Evolutionary conservation across 2,888 invertebrate genomes (phyloP), one percentile per base, ranked within the genome.

Genomic region (Sminthurinus aureus): DNA sequence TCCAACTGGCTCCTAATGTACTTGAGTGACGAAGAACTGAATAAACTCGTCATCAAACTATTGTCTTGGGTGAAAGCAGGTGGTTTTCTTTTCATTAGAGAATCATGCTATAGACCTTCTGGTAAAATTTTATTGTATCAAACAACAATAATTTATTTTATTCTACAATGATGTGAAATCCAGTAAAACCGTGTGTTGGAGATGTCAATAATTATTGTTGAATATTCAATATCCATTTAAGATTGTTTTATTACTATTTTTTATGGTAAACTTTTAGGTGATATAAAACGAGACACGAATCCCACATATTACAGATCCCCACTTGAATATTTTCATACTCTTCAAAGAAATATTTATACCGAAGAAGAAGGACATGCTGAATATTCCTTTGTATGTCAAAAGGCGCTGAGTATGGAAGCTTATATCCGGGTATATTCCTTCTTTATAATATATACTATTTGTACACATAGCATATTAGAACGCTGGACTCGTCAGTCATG

Each of bases 1-100:
- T 91, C 92, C 86, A 93, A 92, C 89, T 92, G 92, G 92, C 90
- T 92, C 78, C 90, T 92, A 86, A 93, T 93, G 92, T 92, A 92
- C 89, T 88, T 92, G 83, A 90, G 89, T 38, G 92, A 92, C 86
- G 89, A 89, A 24, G 92, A 92, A 88, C 90, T 91, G 2, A 89
- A 90, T 66, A 88, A 89, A 18, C 90, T 92, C 67, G 89, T 92
- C 75, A 84, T 89, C 66, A 91, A 91, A 85, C 90, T 91, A 84
- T 89, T 92, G 51, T 85, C 89, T 58, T 92, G 92, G 92, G 89
- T 92, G 58, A 90, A 90, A 79, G 90, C 91, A 18, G 91, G 90
- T 22, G 92, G 92, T 1, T 90, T 90, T 86, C 89, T 92, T 52
- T 92, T 92, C 89, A 90, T 92, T 79, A 89, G 92, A 66, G 92